Evolutionary conservation across 1,140 invertebrate genomes (phyloP), one percentile per base, ranked within the genome.

Genomic region (Tyrophagus putrescentiae): DNA sequence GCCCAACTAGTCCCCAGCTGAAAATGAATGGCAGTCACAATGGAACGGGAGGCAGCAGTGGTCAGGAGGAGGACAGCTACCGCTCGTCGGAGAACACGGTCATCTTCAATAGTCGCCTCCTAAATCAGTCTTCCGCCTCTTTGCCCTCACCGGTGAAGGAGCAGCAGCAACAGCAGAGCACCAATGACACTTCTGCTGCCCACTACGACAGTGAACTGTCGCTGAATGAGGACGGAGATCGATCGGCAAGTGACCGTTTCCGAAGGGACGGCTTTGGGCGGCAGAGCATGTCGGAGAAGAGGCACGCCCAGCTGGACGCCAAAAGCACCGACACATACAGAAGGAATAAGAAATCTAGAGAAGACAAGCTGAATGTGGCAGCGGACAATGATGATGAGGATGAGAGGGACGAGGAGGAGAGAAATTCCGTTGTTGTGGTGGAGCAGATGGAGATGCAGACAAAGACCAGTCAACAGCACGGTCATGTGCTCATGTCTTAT

Each of bases 211-310:
- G 57, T 58, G 5, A 63, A 57, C 16, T 36, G 5, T 64, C 62
- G 5, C 21, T 64, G 11, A 53, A 16, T 52, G 60, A 50, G 31
- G 42, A 34, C 29, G 29, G 41, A 21, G 58, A 31, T 57, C 32
- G 6, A 4, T n/a, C 56, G 16, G 33, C 34, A n/a, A 52, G 16
- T 13, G 34, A 39, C 9, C 25, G 48, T 11, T 64, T 64, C 41
- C 34, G 44, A 50, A 76, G 93, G 34, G 92, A 96, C 73, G 91
- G 89, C 7, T 81, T 96, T 64, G 92, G 92, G 0, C 75, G 92
- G 27, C 88, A 94, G 72, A 94, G 89, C 71, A 96, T 98, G 84
- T 95, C 90, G 0, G 93, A 97, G 73, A 96, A 96, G 71, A 76
- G 92, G 45, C 89, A 94, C 71, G 90, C 90, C 0, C 87, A 89